Evolutionary conservation across 1,140 invertebrate genomes (phyloP).

Genomic region (Apis laboriosa): DNA sequence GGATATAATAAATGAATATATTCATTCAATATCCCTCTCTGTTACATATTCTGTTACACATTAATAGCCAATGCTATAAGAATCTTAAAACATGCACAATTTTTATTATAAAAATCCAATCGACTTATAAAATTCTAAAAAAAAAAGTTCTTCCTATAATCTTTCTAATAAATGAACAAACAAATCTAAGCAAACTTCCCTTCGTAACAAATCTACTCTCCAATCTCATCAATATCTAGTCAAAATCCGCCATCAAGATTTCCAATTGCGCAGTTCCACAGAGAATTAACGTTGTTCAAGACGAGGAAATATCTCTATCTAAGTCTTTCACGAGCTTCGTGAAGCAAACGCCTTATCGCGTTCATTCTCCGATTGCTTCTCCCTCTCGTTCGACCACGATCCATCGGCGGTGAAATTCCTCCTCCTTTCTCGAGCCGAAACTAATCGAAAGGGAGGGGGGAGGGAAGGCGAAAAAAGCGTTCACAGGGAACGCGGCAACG

Average conservation of each 20-base stretch:
- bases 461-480: background rate
- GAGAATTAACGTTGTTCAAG: constrained; percentile 5
- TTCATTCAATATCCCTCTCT: no score
- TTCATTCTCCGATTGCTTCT: constrained; percentile 27
- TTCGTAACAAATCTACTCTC: background rate
- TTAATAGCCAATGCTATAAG: no score
- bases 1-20: no score
- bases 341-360: constrained; percentile 34
- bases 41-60: no score
- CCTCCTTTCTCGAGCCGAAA: background rate
- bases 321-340: constrained; percentile 9
- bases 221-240: no score
- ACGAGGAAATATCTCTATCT: background rate
- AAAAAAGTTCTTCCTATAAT: no score
- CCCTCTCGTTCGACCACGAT: background rate
- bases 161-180: no score
- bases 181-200: background rate
- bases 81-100: no score
- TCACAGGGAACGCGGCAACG: background rate
- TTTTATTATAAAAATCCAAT: no score
- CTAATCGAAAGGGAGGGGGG: background rate
- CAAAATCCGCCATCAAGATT: background rate
- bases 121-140: no score
- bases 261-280: background rate
- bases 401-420: background rate